Evolutionary conservation across 2,113 vertebrate species (phyloP).

Genomic region (Phalacrocorax brasilianus): DNA sequence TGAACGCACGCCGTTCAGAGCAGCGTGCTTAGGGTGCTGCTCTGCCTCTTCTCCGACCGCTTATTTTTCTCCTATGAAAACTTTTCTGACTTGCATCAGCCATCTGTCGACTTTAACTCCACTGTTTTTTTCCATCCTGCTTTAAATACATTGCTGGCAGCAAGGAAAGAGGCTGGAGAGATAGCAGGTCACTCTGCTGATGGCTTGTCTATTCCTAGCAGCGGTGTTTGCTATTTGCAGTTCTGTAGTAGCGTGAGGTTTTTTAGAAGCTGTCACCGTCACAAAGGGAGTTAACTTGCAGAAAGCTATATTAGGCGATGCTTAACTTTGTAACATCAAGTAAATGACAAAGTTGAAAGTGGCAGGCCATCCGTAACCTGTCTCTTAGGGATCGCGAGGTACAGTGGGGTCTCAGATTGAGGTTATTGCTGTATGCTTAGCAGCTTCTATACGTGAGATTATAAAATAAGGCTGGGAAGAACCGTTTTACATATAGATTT

Average conservation of each 20-base stretch:
- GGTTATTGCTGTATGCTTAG: not conserved
- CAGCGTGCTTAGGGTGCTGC: not conserved
- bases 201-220: not conserved
- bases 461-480: not conserved
- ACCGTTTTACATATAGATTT: not conserved
- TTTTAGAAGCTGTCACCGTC: not conserved
- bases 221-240: not conserved
- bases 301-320: not conserved
- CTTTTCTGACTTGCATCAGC: not conserved
- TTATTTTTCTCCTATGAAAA: not conserved
- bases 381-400: not conserved
- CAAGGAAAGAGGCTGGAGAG: not conserved
- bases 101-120: not conserved
- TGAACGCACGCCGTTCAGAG: fast-evolving
- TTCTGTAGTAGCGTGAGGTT: not conserved
- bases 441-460: not conserved
- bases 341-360: not conserved
- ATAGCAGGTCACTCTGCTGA: not conserved
- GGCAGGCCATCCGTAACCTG: not conserved
- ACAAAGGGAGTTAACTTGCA: not conserved
- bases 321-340: not conserved
- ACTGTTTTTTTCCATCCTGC: not conserved
- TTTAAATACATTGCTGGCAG: not conserved
- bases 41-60: not conserved
- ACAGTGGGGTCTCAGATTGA: not conserved